Evolutionary conservation across 2,797 vertebrate species (phyloP), one percentile per base, ranked within the genome.

Genomic region (Urocyon cinereoargenteus): DNA sequence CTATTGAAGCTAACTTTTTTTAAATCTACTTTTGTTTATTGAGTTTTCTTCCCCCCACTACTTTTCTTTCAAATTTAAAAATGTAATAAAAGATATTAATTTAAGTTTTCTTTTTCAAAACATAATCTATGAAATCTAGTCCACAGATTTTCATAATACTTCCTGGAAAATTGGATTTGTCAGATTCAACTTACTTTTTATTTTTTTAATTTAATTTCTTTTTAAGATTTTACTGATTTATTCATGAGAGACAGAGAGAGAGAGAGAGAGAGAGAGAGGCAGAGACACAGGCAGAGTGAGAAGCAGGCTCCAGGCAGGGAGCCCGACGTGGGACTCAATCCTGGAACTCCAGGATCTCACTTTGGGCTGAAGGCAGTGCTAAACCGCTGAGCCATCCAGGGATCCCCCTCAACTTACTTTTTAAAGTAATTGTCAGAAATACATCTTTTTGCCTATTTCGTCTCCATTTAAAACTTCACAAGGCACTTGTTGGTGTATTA

Each of bases 401-500:
- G 40, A 45, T 45, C 40, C 40, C 6, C 40, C 40, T 28, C 64
- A 97, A 68, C 70, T 93, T 64, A 78, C 28, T 40, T 94, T 91
- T 61, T 92, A 92, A 89, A 91, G 31, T 83, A 92, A 78, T 96
- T 92, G 72, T 94, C 92, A 59, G 88, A 93, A 93, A 96, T 19
- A 78, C 6, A 93, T 78, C 85, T 45, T 91, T 94, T 91, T 78
- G 5, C 77, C 64, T 81, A 72, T 95, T 90, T 94, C 61, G 53
- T 97, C 79, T 93, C 21, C 9, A 96, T 90, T 86, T 88, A 82
- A 94, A 34, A 72, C 6, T 86, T 96, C 75, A 85, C 59, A 81
- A 87, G 72, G 90, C 64, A 96, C 24, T 59, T 86, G 7, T 84
- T 93, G 55, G 70, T 92, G 97, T 97, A 97, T 96, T 94, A 97